Evolutionary conservation across 2,113 vertebrate species (phyloP), one percentile per base, ranked within the genome.

Genomic region (Setophaga kirtlandii): DNA sequence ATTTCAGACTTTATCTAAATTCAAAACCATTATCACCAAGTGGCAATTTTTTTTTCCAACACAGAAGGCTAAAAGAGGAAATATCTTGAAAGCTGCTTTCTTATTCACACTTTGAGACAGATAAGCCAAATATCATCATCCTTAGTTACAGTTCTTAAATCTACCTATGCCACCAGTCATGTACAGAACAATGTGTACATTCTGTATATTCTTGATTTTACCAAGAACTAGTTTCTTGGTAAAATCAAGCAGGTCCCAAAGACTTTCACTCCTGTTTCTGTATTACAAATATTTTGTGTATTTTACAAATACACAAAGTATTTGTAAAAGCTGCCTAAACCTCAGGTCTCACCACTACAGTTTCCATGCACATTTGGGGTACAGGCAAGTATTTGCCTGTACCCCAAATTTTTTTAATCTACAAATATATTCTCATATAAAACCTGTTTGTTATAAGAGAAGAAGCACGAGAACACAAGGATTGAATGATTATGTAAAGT

Each of bases 141-240:
- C 56, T 95, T 85, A 80, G 63, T 87, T 87, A 92, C 60, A 92
- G 64, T 65, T 89, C 65, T 87, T 58, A 75, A 93, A 91, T 58
- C 31, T 21, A 93, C 63, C 84, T 88, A 28, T 74, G 49, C 9
- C 31, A 86, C 21, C 59, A 70, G 37, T 47, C 68, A 58, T 2
- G 9, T 60, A 42, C 1, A 83, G 27, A 91, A 74, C 15, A 58
- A 11, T 11, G 35, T 7, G 2, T 2, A 37, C 37, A 10, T 37
- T 37, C 37, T 37, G 37, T 37, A 37, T 10, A 37, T 39, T 83
- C 42, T 15, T 76, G 31, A 62, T 68, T 79, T 87, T 53, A 65
- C 20, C 27, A 76, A 18, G 23, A 89, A 71, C 5, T 30, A 53
- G 3, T 46, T 83, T 58, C 44, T 74, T 74, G 15, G 55, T 67